Evolutionary conservation across 2,797 vertebrate species (phyloP), one percentile per base, ranked within the genome.

Genomic region (Botia kubotai): DNA sequence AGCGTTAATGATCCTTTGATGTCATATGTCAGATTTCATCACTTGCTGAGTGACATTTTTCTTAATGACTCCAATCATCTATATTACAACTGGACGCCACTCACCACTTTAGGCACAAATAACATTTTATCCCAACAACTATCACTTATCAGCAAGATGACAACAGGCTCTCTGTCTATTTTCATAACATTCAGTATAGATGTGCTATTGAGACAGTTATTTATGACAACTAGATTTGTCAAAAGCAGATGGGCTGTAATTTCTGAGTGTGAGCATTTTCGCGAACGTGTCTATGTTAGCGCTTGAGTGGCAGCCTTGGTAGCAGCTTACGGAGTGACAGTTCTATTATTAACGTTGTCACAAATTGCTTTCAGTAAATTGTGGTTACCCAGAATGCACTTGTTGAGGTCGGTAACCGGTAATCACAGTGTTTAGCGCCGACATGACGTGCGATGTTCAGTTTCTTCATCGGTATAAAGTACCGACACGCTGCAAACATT

Each of bases 1-100:
- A 89, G 90, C 93, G 94, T 95, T 97, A 98, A 97, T 94, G 95
- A 95, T 89, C 93, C 95, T 97, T 96, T 97, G 95, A 97, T 96
- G 96, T 95, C 94, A 96, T 96, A 97, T 98, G 96, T 96, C 96
- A 98, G 95, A 95, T 95, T 94, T 94, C 95, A 94, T 96, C 95
- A 93, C 97, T 96, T 95, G 95, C 95, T 97, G 96, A 93, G 87
- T 97, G 96, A 96, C 96, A 97, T 97, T 97, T 98, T 92, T 90
- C 92, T 93, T 93, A 91, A 93, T 89, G 91, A 92, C 91, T 91
- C 93, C 91, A 93, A 94, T 95, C 93, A 94, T 95, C 92, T 74
- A 91, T 89, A 88, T 88, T 86, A 87, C 78, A 85, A 92, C 86
- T 86, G 87, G 88, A 85, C 83, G 81, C 86, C 85, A 86, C 86